phyloP scores from a whole-genome alignment of 2,888 invertebrate species.

The Dicyrtoma fusca region DNA sequence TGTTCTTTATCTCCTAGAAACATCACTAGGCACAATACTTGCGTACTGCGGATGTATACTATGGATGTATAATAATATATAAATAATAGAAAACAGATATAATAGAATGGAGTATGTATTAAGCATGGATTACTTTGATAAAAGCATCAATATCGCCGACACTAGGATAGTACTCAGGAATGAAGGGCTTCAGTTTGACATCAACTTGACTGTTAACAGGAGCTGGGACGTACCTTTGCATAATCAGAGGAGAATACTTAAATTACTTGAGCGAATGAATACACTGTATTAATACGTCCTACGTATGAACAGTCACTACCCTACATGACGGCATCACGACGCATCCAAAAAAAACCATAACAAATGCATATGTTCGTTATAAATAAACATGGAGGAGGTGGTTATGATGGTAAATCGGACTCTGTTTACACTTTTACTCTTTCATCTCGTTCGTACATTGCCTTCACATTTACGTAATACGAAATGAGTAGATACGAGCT shows the following conservation, averaged over 20 bases:
- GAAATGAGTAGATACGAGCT: too few relatives aligned
- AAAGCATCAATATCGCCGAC: conserved; percentile 99
- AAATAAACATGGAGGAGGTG: too few relatives aligned
- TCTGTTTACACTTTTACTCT: conserved; percentile 27
- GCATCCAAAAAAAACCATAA: too few relatives aligned
- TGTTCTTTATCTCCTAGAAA: neutral
- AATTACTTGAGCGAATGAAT: too few relatives aligned
- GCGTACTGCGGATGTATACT: neutral
- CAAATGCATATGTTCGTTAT: too few relatives aligned
- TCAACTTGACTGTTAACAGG: conserved; percentile 83
- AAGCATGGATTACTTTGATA: conserved; percentile 72
- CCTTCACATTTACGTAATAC: too few relatives aligned
- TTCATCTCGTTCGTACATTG: too few relatives aligned
- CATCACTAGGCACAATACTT: neutral
- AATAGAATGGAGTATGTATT: conserved; percentile 38
- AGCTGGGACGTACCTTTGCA: conserved; percentile 77
- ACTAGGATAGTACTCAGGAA: conserved; percentile 95
- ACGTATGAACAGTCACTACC: too few relatives aligned
- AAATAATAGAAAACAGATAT: conserved; percentile 18
- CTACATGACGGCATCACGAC: too few relatives aligned
- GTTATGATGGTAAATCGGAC: neutral
- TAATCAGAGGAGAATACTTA: neutral
- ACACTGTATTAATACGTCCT: neutral
- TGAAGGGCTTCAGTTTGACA: conserved; percentile 87
- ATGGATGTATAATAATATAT: neutral